phyloP scores from a whole-genome alignment of 2,113 vertebrate species.

The Vidua chalybeata region DNA sequence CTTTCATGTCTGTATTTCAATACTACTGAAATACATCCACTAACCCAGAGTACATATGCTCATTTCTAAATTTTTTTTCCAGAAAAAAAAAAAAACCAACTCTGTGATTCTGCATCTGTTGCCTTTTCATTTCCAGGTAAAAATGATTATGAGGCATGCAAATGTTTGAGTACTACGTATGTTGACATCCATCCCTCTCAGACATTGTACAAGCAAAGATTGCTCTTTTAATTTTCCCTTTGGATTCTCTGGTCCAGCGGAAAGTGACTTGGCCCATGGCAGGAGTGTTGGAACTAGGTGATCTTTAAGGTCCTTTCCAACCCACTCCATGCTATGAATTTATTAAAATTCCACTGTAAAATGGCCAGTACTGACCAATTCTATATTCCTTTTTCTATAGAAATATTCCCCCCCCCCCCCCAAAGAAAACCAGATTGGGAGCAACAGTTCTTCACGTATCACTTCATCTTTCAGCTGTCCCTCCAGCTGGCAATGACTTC shows the following conservation, averaged over 20 bases:
- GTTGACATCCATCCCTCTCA: background rate
- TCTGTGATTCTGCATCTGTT: background rate
- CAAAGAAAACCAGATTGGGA: background rate
- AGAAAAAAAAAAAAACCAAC: background rate
- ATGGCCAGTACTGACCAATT: background rate
- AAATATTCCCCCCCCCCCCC: background rate
- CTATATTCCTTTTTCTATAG: background rate
- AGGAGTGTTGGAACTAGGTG: background rate
- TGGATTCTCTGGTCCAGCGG: background rate
- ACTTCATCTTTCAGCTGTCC: background rate
- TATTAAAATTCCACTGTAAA: background rate
- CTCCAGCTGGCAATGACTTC: constrained; percentile 16
- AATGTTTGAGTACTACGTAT: background rate
- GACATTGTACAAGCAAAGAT: background rate
- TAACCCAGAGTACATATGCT: background rate
- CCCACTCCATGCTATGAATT: background rate
- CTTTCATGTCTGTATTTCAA: background rate
- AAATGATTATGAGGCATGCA: background rate
- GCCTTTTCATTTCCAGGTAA: background rate
- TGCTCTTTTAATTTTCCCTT: background rate
- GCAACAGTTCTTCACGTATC: background rate
- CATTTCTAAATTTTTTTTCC: background rate
- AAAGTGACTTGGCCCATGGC: background rate
- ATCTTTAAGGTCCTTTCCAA: background rate
- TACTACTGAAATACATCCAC: background rate